Base-by-base conservation (phyloP, 2,888 invertebrate species). In the Acholoe squamosa region DNA sequence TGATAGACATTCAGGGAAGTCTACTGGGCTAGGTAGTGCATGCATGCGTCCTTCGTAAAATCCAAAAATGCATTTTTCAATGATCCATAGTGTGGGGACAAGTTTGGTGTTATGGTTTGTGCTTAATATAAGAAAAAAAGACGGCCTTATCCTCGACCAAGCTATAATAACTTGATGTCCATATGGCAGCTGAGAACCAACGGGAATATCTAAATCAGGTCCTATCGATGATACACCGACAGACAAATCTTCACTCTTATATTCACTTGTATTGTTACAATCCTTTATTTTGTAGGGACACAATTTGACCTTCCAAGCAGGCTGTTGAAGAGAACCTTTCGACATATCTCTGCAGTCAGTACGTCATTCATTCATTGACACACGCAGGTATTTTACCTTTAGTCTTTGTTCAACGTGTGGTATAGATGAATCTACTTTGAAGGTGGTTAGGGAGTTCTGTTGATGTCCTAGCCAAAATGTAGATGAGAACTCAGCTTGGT, bases 1-100 rank as follows among this genome's bases (percentile, higher is more conserved):
- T 86, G 86, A 86, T 86, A 86, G 86, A 86, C 56, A 86, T 54
- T 86, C 86, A 86, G 86, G 86, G 86, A 86, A 86, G 28, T 86
- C 43, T 56, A 52, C 33, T 86, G 86, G 86, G 86, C 86, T 86
- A 86, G 86, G 54, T 86, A 86, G 86, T 86, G 86, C 54, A 86
- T 54, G 86, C 86, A 86, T 54, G 86, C 86, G 54, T 86, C 86
- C 86, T 86, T 52, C 86, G 33, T 54, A 25, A 86, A 86, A 54
- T 54, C 86, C 86, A 54, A 54, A n/a, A 86, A 86, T 86, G 86
- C 86, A 86, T 86, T 86, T 43, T 86, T 54, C 54, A 86, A 54
- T 86, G 52, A 31, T 86, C 25, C 86, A 54, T 84, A 19, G 86
- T 25, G 56, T 25, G 31, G 33, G 54, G 86, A 33, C 16, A 19